A percentile compares a stretch with the other conserved stretches of the same genome.
These are phyloP conservation scores for Melanotaenia maccullochi DNA, from an alignment of 2,797 vertebrate genomes.

Conservation along the genomic window DNA sequence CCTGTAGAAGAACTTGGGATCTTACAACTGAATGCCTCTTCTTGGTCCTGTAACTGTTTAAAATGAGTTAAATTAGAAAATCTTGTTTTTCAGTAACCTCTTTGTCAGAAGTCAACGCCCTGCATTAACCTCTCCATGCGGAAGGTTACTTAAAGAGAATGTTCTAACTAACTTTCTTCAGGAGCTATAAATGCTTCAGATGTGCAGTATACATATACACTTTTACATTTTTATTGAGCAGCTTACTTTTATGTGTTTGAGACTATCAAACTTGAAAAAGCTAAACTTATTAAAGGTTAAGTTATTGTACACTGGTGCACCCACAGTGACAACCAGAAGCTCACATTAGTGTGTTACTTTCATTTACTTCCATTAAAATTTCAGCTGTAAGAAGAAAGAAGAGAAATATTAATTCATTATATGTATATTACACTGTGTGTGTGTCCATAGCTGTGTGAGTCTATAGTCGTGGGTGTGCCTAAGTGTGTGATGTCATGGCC, in stretches of 20 bases:
- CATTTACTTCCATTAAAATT: not conserved
- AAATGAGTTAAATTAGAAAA: not conserved
- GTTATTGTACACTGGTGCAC: not conserved
- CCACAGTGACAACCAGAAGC: not conserved
- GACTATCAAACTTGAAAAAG: not conserved
- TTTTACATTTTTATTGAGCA: not conserved
- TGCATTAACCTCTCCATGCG: not conserved
- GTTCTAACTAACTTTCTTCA: not conserved
- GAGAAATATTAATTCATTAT: not conserved
- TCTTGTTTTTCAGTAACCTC: not conserved
- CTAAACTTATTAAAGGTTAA: not conserved
- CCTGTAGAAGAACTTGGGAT: constrained; percentile 10
- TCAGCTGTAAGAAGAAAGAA: not conserved
- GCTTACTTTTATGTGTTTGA: not conserved
- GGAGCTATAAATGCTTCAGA: constrained; percentile 3
- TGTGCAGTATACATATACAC: not conserved
- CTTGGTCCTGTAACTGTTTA: not conserved
- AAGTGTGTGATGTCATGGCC: constrained; percentile 66
- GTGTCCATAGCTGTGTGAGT: constrained; percentile 14
- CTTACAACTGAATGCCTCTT: not conserved
- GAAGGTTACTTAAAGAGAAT: constrained; percentile 14
- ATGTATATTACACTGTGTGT: constrained; percentile 1
- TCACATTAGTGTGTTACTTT: not conserved
- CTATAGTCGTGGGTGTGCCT: constrained; percentile 36
- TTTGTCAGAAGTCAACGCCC: not conserved